phyloP scores from a whole-genome alignment of 2,888 invertebrate species.

The Dolomedes plantarius region DNA sequence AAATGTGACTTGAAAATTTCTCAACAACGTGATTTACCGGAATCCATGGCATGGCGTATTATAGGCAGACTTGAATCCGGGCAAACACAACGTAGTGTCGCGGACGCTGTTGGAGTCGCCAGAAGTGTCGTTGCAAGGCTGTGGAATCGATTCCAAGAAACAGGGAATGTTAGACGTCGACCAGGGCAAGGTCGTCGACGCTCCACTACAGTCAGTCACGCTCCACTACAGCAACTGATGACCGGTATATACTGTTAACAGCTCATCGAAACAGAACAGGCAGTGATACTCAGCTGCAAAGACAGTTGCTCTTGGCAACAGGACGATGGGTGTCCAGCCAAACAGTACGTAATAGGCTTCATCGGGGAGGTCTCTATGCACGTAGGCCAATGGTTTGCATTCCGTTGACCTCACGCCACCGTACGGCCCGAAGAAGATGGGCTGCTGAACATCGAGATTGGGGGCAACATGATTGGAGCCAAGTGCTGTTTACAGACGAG shows the following conservation, averaged over 20 bases:
- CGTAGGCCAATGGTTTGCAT: constrained; percentile 3
- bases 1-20: too few species aligned
- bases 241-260: constrained; percentile 9
- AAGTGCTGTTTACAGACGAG: constrained; percentile 1
- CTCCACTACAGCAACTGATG: neutral
- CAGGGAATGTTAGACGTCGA: constrained; percentile 19
- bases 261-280: constrained; percentile 2
- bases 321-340: constrained; percentile 7
- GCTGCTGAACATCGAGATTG: neutral
- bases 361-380: neutral
- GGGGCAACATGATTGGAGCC: neutral
- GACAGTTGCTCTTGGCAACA: constrained; percentile 15
- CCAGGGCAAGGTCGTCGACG: neutral
- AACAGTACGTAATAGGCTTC: too few species aligned
- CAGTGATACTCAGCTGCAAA: constrained; percentile 3
- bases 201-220: neutral
- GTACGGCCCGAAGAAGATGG: neutral
- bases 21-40: too few species aligned
- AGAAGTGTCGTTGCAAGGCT: constrained; percentile 22
- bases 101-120: constrained; percentile 1
- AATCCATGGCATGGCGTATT: neutral
- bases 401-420: neutral
- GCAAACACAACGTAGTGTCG: constrained; percentile 28
- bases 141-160: constrained; percentile 15
- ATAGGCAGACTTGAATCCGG: neutral